Base-by-base conservation (phyloP, 53 echinoderm and acorn worm species). In the Patiria pectinifera region DNA sequence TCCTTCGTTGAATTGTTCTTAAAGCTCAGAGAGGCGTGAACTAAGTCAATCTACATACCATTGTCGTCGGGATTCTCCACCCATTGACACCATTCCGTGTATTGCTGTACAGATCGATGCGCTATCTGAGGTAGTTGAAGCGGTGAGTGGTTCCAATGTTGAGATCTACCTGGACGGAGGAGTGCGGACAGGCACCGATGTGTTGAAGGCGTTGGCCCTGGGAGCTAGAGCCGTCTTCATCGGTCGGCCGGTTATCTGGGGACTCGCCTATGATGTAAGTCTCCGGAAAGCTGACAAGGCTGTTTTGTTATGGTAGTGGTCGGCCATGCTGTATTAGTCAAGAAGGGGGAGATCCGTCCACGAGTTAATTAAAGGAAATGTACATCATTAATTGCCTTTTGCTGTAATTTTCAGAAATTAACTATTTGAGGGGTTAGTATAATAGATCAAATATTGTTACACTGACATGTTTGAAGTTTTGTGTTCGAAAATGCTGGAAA, bases 161-260 rank as follows among this genome's bases (percentile, higher is more conserved):
- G 93, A 93, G 47, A 82, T 93, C 0, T 82, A 87, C 49, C 59
- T 93, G 35, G 93, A 93, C 35, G 89, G 93, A 25, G 93, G 93
- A 82, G 88, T 93, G 81, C 79, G 87, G 21, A 93, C 58, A 10
- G 93, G 89, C 44, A 93, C 93, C 48, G 93, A 93, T 76, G 93
- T 93, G 43, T 21, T 93, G 70, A 93, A 89, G 78, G 93, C 93
- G 4, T 4, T 93, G 18, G 89, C 88, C 12, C 58, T 93, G 21
- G 93, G 93, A 24, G 93, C 93, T 11, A 93, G 70, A 48, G 92
- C 92, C 14, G 92, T 92, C 22, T 78, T 92, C 69, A 86, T 92
- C 85, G 92, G 92, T 79, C 78, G 93, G 66, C 93, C 93, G 11
- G 62, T 69, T 4, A 12, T 93, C 22, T 93, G 93, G 93, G 93